Evolutionary conservation across 2,888 invertebrate genomes (phyloP), one percentile per base, ranked within the genome.

Genomic region (Loripinus fragilis): DNA sequence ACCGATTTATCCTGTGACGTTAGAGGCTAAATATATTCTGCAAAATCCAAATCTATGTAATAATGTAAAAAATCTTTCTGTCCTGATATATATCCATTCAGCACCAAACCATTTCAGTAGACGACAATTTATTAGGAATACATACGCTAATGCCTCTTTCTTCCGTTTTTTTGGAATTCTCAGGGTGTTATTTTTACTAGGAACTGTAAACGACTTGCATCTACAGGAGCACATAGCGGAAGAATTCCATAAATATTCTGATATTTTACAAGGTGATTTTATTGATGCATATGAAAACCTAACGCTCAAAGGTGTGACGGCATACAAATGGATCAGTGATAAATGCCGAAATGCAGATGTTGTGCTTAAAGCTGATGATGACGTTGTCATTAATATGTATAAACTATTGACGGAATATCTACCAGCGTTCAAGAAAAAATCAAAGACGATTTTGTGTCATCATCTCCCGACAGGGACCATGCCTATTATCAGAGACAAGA

Each of bases 201-300:
- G 89, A 10, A 60, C 50, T 10, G 77, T 86, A 0, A 60, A 69
- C 30, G 76, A 85, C 64, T n/a, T 55, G 0, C 68, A 33, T 8
- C 60, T 78, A 2, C 82, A 88, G 60, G 64, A 52, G 1, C 73
- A 81, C n/a, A 45, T 89, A 8, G 71, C 78, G 20, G 65, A 73
- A 17, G 90, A 89, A 66, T 79, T 78, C 42, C 68, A 72, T 12
- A 48, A 55, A 15, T 74, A 87, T 68, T 74, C 81, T 23, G 90
- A 90, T 38, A 72, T 89, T 20, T 75, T 90, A 8, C 87, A 88
- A 66, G 90, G 89, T 0, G 85, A 89, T 65, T 90, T 89, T 74
- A 55, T 70, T 0, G 90, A 90, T 52, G 76, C 83, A 7, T 86
- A 88, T 68, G 79, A 82, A 66, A 89, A 88, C 74, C 75, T 88